These are phyloP conservation scores for Mythimna vitellina DNA, from an alignment of 2,888 invertebrate genomes.

Conservation along the genomic window DNA sequence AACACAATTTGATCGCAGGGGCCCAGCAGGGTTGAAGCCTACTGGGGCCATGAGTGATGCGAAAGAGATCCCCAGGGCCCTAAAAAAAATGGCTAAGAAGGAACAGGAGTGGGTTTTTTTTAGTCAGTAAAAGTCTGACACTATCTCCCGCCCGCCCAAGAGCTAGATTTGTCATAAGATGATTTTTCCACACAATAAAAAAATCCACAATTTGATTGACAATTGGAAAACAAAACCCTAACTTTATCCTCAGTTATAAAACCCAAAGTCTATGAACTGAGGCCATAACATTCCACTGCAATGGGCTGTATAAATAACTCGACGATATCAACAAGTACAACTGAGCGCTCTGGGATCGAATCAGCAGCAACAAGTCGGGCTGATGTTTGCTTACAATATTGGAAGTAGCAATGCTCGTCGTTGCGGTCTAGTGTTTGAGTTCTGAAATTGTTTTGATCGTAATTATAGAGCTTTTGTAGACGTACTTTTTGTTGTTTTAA, in stretches of 20 bases:
- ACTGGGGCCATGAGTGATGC: too few relatives aligned
- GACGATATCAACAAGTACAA: constrained; percentile 46
- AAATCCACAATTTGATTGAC: constrained; percentile 17
- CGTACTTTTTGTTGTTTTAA: constrained; percentile 22
- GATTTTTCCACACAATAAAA: too few relatives aligned
- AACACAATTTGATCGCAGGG: too few relatives aligned
- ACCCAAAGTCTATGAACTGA: constrained; percentile 9
- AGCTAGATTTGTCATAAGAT: too few relatives aligned
- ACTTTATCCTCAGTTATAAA: constrained; percentile 41
- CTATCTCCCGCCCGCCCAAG: too few relatives aligned
- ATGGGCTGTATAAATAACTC: constrained; percentile 52
- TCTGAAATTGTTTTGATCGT: constrained; percentile 17
- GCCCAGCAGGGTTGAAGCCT: too few relatives aligned
- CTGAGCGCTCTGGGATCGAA: constrained; percentile 30
- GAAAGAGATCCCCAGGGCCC: too few relatives aligned
- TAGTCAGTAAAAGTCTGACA: too few relatives aligned
- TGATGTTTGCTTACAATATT: constrained; percentile 44
- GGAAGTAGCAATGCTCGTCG: constrained; percentile 32
- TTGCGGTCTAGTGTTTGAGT: constrained; percentile 32
- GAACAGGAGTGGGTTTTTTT: too few relatives aligned
- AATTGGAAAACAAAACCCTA: constrained; percentile 20
- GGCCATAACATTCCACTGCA: constrained; percentile 43
- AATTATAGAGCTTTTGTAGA: constrained; percentile 9
- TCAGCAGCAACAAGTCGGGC: constrained; percentile 48
- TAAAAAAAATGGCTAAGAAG: too few relatives aligned